Evolutionary conservation across 2,797 vertebrate genomes (phyloP).

Genomic region (Neopelma chrysocephalum): DNA sequence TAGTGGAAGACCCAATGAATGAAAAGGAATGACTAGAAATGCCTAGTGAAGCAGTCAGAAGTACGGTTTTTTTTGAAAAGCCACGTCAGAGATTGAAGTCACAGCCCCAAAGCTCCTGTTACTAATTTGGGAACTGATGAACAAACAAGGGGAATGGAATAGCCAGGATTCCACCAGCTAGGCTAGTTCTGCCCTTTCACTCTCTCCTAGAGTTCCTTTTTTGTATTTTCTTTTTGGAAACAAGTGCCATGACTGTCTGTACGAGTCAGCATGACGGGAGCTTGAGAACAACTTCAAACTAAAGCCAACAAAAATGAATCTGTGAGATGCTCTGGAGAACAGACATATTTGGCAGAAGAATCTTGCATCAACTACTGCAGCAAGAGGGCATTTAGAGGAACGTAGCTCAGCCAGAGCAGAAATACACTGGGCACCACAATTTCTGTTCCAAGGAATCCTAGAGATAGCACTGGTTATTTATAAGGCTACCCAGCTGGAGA

Average conservation of each 20-base stretch:
- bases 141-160: background rate
- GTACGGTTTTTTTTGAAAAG: background rate
- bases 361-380: background rate
- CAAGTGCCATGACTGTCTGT: background rate
- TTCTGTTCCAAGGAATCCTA: background rate
- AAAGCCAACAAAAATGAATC: background rate
- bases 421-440: background rate
- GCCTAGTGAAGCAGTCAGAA: background rate
- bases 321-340: background rate
- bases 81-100: background rate
- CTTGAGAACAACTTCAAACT: background rate
- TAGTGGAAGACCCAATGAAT: background rate
- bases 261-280: background rate
- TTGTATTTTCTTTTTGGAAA: background rate
- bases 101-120: background rate
- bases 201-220: background rate
- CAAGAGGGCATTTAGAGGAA: background rate
- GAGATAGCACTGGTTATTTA: background rate
- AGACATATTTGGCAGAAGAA: background rate
- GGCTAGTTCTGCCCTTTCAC: background rate
- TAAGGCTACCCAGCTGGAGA: background rate
- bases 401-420: background rate
- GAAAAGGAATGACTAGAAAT: background rate
- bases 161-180: background rate
- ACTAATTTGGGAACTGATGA: background rate